A percentile compares a stretch with the other conserved stretches of the same genome.
These are phyloP conservation scores for Piaya cayana DNA, from an alignment of 2,113 vertebrate genomes.

Conservation along the genomic window DNA sequence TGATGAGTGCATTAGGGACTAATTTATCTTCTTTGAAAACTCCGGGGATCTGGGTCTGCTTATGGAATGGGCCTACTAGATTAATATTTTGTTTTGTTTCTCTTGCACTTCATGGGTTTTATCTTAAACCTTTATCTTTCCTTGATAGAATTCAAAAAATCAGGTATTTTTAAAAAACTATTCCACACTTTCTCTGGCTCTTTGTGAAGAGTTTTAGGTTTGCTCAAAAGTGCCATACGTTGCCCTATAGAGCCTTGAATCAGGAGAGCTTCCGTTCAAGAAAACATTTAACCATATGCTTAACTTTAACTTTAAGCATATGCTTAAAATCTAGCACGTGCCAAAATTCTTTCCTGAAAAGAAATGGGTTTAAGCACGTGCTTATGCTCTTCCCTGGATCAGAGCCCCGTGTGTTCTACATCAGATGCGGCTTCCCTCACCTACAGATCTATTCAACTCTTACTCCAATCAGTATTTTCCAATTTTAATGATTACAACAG, in stretches of 20 bases:
- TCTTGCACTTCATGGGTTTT: conserved; percentile 12
- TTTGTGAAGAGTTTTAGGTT: conserved; percentile 33
- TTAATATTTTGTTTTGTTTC: conserved; percentile 10
- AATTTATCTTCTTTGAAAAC: conserved; percentile 19
- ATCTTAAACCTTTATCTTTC: neutral
- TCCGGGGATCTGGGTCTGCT: neutral
- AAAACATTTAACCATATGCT: conserved; percentile 63
- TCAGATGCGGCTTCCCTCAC: neutral
- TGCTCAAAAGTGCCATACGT: conserved; percentile 49
- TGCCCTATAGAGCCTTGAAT: conserved; percentile 43
- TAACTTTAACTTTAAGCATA: conserved; percentile 50
- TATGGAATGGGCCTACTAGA: conserved; percentile 3
- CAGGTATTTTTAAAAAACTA: neutral
- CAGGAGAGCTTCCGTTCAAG: conserved; percentile 20
- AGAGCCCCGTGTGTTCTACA: neutral
- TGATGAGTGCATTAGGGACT: conserved; percentile 13
- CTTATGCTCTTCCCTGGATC: conserved; percentile 30
- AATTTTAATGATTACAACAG: neutral
- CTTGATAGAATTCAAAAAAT: neutral
- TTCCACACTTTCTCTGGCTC: neutral
- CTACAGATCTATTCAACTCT: neutral
- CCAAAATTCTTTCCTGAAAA: neutral
- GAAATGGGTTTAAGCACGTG: conserved; percentile 17
- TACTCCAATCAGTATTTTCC: neutral
- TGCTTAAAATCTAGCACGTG: conserved; percentile 55